Evolutionary conservation across 2,113 vertebrate genomes (phyloP).

Genomic region (Odocoileus virginianus): DNA sequence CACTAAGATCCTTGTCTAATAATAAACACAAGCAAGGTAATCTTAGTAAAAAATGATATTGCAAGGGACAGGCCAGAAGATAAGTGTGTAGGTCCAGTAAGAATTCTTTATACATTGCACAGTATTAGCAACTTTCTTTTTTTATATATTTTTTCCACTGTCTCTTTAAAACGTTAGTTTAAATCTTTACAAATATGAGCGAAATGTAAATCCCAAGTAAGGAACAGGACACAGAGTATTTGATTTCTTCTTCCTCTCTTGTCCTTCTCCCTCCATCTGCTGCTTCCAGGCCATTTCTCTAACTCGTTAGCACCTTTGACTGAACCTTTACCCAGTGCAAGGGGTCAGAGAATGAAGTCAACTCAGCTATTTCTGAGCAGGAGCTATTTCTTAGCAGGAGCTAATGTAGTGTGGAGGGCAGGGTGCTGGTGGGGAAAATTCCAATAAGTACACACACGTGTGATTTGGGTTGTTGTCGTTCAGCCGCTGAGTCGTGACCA

Average conservation of each 20-base stretch:
- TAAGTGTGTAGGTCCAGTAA: neutral
- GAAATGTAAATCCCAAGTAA: neutral
- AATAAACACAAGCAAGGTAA: neutral
- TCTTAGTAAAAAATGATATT: neutral
- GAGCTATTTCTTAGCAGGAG: too few species aligned
- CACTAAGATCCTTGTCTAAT: neutral
- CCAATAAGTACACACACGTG: neutral
- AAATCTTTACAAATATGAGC: neutral
- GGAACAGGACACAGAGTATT: neutral
- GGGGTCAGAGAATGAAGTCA: neutral
- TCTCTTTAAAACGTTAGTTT: neutral
- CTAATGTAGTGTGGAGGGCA: neutral
- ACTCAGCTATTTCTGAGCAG: neutral
- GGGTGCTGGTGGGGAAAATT: neutral
- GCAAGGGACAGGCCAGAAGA: neutral
- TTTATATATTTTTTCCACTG: neutral
- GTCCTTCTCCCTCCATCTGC: neutral
- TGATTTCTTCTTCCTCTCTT: neutral
- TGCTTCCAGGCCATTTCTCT: neutral
- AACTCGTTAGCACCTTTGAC: neutral
- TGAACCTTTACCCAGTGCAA: neutral
- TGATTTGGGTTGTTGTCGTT: neutral
- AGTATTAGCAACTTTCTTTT: neutral
- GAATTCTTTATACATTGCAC: neutral
- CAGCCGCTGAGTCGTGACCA: neutral